Evolutionary conservation across 2,113 vertebrate species (phyloP), one percentile per base, ranked within the genome.

Genomic region (Colossoma macropomum): DNA sequence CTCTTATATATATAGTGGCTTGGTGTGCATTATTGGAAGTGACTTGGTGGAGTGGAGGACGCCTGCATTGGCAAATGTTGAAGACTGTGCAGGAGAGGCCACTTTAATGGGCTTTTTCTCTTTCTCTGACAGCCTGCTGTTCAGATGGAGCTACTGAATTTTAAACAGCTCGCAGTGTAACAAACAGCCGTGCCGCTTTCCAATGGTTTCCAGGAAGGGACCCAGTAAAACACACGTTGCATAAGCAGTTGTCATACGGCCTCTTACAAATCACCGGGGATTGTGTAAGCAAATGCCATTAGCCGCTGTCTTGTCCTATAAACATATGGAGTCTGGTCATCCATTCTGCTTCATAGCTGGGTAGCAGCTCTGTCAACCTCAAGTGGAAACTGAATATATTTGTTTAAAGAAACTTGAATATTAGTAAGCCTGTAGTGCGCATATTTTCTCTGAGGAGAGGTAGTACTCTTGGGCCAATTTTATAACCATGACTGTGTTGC

Each of bases 221-320:
- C 32, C 71, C n/a, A 21, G 73, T 54, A 52, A 25, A 48, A 75
- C 52, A 52, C 30, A 5, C n/a, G 11, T 21, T 52, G 27, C 59
- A 27, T 60, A 81, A 75, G 60, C 71, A 1, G 41, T 10, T 54
- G 72, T 75, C 25, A 13, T 41, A 41, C 4, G 19, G 66, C 19
- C 13, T 25, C 62, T 25, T 30, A 62, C 54, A 60, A 81, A 73
- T 82, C 75, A 66, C 75, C 13, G 27, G 38, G 32, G 68, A 63
- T 27, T 52, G 74, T 30, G 68, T 56, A 45, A 72, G 45, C 65
- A 82, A 77, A 77, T 81, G 32, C 38, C 69, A 48, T 50, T 77
- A 73, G 76, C 50, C 75, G 28, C 32, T 41, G 62, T 41, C n/a
- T 17, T 38, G 63, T 66, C 62, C 73, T 60, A 21, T 38, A 25